Percentiles rank a stretch among this genome's conserved stretches.
phyloP scores from a whole-genome alignment of 2,888 invertebrate genomes.

The Entomobrya proxima region DNA sequence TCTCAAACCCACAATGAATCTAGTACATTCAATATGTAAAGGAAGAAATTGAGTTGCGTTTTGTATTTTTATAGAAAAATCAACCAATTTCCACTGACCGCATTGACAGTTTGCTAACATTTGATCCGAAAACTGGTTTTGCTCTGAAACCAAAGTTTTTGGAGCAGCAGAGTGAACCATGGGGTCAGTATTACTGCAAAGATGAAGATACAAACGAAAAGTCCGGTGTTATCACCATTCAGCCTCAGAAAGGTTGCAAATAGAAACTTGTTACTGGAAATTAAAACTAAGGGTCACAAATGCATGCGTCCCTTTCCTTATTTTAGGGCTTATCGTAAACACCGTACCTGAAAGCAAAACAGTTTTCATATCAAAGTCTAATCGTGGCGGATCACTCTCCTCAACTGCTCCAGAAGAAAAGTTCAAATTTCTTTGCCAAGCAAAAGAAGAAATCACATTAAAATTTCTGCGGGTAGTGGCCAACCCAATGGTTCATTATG shows the following conservation, averaged over 20 bases:
- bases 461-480: constrained; percentile 55
- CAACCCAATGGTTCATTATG: constrained; percentile 51
- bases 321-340: constrained; percentile 53
- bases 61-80: constrained; percentile 47
- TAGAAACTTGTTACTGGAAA: background rate
- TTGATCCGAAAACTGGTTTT: constrained; percentile 66
- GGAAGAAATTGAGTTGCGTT: background rate
- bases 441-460: constrained; percentile 68
- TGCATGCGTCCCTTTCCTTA: background rate
- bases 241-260: constrained; percentile 32
- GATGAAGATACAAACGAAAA: constrained; percentile 53
- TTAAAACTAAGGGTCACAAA: no score
- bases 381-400: background rate
- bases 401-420: constrained; percentile 18
- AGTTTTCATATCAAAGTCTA: constrained; percentile 34
- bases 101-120: background rate
- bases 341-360: constrained; percentile 49
- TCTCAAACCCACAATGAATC: background rate
- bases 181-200: constrained; percentile 59
- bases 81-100: background rate
- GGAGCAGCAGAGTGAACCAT: constrained; percentile 60
- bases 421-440: constrained; percentile 64
- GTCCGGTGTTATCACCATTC: constrained; percentile 59
- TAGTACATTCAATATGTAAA: background rate
- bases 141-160: constrained; percentile 59